Evolutionary conservation across 2,113 vertebrate species (phyloP), one percentile per base, ranked within the genome.

Genomic region (Mola mola): DNA sequence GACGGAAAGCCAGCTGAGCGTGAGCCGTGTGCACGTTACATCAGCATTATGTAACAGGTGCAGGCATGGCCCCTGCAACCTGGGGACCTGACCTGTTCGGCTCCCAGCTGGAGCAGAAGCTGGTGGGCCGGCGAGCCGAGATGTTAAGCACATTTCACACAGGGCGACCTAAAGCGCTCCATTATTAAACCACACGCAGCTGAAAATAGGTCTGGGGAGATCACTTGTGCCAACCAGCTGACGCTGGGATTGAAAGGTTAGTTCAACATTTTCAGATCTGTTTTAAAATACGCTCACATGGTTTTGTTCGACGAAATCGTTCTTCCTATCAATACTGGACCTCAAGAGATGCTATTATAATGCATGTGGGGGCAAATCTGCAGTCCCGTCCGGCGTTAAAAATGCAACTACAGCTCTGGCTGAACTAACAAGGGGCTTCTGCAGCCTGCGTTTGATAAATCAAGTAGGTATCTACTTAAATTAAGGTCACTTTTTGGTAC

Each of bases 31-130:
- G 34, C 48, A 44, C 75, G 61, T 56, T 51, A 34, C 57, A 62
- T 41, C 33, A 43, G 64, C 52, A 56, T 85, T 75, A 76, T 38
- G 61, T 75, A 85, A 78, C 53, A 83, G 73, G 83, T 78, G 61
- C 68, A 1, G 49, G 78, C 52, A 0, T 42, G 49, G 51, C 65
- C 64, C 52, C 46, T 16, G 22, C 61, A 38, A 80, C 81, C 81
- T 26, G 2, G 41, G 70, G 63, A 67, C 41, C 31, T 61, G 83
- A 78, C 81, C 81, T 44, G 43, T 34, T 52, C 71, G 43, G 51
- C 28, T 52, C 74, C 47, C 70, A 53, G 70, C 46, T 55, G 63
- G 38, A 37, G 49, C 21, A 25, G 63, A 12, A 28, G 44, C 50
- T 60, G 76, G 64, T 68, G 64, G 57, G 44, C 65, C 1, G 49